Base-by-base conservation (phyloP, 37 sponge, comb jelly and placozoan genomes). In the Oscarella lobularis region DNA sequence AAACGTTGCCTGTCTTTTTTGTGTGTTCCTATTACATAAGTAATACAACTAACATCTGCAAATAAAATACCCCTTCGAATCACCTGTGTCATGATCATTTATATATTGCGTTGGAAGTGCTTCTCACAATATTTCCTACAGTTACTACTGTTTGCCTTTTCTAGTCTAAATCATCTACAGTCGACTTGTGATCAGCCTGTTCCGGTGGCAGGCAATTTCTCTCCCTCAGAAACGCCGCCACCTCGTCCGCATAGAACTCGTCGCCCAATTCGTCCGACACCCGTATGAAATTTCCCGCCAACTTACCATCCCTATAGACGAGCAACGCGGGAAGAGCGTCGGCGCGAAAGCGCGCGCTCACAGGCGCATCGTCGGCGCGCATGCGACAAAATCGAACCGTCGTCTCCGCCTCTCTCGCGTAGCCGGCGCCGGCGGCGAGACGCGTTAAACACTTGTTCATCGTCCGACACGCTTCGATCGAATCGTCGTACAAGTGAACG, bases 401-500 rank as follows among this genome's bases (percentile, higher is more conserved):
- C 6, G 71, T 32, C 5, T 68, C 29, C 60, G 9, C 14, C 60
- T 48, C 14, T n/a, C n/a, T n/a, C n/a, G n/a, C n/a, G n/a, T n/a
- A n/a, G n/a, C n/a, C n/a, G n/a, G n/a, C n/a, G 60, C 20, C 60
- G 60, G 60, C 9, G 6, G 88, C 88, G 55, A 87, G 39, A 27
- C 66, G 35, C 20, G 84, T 73, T 2, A 87, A 72, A 31, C 81
- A 81, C 68, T 40, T 38, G 78, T 87, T 87, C 41, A 88, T 36
- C 14, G 76, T 67, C 32, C 69, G 39, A 37, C 82, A 88, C 38
- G 29, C 72, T 1, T 31, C 33, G 4, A 74, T 4, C 0, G 77
- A 35, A 74, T 81, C 79, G 65, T 87, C 87, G 77, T 91, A 91
- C 33, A 91, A 85, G 78, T 87, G 87, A 27, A 91, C 87, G 66